A percentile compares a stretch with the other conserved stretches of the same genome.
Conservation (phyloP, 2,888 invertebrate genomes). For the Steinernema scapterisci region DNA sequence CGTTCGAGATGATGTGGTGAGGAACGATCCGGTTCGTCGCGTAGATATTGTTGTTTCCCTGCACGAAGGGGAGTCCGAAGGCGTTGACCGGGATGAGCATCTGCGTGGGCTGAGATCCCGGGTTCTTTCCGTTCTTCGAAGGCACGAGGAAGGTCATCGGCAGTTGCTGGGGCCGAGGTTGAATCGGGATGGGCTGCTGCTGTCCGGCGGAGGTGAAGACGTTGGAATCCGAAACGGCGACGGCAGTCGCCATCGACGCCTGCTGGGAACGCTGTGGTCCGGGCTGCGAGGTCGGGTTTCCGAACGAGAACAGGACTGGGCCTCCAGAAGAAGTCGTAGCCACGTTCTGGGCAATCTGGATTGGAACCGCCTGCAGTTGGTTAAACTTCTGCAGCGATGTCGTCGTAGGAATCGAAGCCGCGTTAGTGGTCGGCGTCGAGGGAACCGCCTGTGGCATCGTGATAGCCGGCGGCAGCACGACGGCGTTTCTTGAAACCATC, state of each 20-base stretch:
- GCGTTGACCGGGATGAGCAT: conserved; percentile 18
- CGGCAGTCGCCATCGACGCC: too few relatives aligned
- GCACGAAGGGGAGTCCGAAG: background rate
- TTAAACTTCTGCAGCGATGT: conserved; percentile 7
- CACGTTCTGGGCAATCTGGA: background rate
- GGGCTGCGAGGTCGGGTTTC: background rate
- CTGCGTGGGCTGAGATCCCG: background rate
- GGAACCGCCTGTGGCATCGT: background rate
- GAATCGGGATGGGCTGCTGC: conserved; percentile 19
- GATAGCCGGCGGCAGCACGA: background rate
- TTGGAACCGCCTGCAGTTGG: conserved; percentile 9
- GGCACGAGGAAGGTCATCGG: conserved; percentile 3
- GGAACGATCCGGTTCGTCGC: background rate
- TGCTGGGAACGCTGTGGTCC: background rate
- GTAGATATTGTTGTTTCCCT: background rate
- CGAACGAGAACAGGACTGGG: background rate
- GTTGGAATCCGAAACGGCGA: background rate
- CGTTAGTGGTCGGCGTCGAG: background rate
- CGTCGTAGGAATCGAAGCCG: background rate
- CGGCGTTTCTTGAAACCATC: background rate
- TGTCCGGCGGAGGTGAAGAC: background rate
- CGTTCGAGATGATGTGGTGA: background rate
- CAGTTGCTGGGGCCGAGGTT: background rate
- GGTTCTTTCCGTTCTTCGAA: background rate
- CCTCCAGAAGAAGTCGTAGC: background rate